Percentiles rank a stretch among this genome's conserved stretches.
Evolutionary conservation across 2,113 vertebrate species (phyloP).

Genomic region (Odontophorus gujanensis): DNA sequence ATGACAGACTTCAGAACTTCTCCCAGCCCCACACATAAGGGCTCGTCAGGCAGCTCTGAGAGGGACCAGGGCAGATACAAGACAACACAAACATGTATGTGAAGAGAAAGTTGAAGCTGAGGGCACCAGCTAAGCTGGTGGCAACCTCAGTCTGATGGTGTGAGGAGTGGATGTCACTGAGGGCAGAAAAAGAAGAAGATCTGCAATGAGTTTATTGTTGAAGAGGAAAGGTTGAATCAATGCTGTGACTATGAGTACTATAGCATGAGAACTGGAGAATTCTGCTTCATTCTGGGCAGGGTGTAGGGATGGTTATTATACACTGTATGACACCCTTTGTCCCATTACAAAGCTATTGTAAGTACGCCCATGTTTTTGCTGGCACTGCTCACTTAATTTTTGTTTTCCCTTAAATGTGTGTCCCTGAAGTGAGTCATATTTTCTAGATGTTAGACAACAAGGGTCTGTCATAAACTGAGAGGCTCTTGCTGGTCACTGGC

Average conservation of each 20-base stretch:
- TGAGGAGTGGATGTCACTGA: rapidly evolving
- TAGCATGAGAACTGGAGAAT: background rate
- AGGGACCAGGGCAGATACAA: background rate
- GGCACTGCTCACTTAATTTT: slow-evolving; percentile 41
- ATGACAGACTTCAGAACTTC: background rate
- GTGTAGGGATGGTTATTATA: background rate
- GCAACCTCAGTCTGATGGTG: background rate
- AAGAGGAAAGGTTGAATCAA: background rate
- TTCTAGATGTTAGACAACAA: background rate
- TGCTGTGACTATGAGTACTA: background rate
- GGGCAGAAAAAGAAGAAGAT: background rate
- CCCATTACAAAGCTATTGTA: slow-evolving; percentile 12
- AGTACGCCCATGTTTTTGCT: slow-evolving; percentile 60
- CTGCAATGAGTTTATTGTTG: background rate
- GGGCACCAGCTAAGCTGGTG: background rate
- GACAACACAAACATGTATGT: background rate
- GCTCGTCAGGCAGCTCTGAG: background rate
- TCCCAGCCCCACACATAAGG: background rate
- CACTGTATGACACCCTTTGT: background rate
- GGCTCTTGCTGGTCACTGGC: background rate
- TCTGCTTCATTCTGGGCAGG: background rate
- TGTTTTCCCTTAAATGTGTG: slow-evolving; percentile 15
- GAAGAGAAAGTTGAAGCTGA: background rate
- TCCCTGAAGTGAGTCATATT: slow-evolving; percentile 55
- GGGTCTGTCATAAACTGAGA: background rate